Evolutionary conservation across 2,113 vertebrate genomes (phyloP), one percentile per base, ranked within the genome.

Genomic region (Phoxinus phoxinus): DNA sequence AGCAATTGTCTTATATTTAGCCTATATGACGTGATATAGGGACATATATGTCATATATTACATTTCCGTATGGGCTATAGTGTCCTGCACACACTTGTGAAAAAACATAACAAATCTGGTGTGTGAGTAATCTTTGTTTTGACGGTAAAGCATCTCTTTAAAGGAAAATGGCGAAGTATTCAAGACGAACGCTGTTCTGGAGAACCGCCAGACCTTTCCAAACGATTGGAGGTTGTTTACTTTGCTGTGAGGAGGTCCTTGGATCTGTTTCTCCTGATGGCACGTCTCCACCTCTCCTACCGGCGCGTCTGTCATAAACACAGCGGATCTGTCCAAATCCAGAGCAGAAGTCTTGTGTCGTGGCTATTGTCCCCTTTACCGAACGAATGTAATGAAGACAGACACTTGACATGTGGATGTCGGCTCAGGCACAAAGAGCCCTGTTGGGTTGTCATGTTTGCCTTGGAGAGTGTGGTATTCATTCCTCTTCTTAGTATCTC

Each of bases 381-480:
- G 63, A 63, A 81, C 17, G 46, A 81, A 76, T 32, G 78, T 85
- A 87, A 87, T 81, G 83, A 87, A 87, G 86, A 76, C 73, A 63
- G 83, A 71, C 86, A 85, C 86, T 87, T 85, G 83, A 87, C 83
- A 78, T 71, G 83, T 37, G 27, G 77, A 74, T 74, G 82, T 84
- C 63, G 69, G 41, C 81, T 75, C 53, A 80, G 56, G 27, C 58
- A 61, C 72, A 72, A 74, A 35, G 56, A 27, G 17, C 41, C 69
- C 56, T 51, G 41, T 74, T 63, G 44, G 69, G 71, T n/a, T 69
- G 63, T 81, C 53, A 44, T 69, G 63, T 85, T 80, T 72, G 67
- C 61, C 10, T 48, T 21, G 51, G 9, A 58, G 63, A 59, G 69
- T 56, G 35, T 44, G 53, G 71, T 74, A 84, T 84, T 56, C 48